Conservation (phyloP, 2,888 invertebrate species). For the Acronicta leporina region DNA sequence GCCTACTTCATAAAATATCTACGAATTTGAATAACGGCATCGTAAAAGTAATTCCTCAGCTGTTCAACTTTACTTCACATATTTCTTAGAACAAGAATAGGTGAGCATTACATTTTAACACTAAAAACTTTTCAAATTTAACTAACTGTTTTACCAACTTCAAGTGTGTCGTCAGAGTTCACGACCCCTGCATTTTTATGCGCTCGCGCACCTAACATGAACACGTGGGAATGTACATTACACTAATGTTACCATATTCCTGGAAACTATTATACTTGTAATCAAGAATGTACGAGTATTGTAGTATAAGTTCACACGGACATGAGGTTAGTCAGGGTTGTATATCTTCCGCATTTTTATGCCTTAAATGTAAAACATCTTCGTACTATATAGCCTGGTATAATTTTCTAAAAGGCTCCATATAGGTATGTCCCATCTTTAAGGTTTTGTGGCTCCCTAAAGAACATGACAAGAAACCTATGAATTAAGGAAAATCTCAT, state of each 20-base stretch:
- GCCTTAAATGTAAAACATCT: not conserved
- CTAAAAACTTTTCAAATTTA: constrained; percentile 25
- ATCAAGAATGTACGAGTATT: constrained; percentile 39
- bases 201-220: constrained; percentile 43
- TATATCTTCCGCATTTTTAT: constrained; percentile 15
- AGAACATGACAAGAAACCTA: too few relatives aligned
- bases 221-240: constrained; percentile 63
- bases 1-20: not conserved
- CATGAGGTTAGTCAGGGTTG: constrained; percentile 4
- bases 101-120: constrained; percentile 21
- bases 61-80: constrained; percentile 1
- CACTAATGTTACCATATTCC: constrained; percentile 55
- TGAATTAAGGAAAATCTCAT: too few relatives aligned
- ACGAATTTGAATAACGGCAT: not conserved
- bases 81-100: not conserved
- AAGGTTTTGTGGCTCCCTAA: too few relatives aligned
- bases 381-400: not conserved
- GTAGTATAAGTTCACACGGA: constrained; percentile 37
- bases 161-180: constrained; percentile 58
- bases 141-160: constrained; percentile 17
- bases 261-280: constrained; percentile 51
- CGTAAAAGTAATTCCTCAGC: not conserved
- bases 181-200: constrained; percentile 64
- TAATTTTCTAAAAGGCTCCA: too few relatives aligned
- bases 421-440: too few relatives aligned